A percentile compares a stretch with the other conserved stretches of the same genome.
Evolutionary conservation across 2,797 vertebrate genomes (phyloP).

Genomic region (Brachymystax lenok): DNA sequence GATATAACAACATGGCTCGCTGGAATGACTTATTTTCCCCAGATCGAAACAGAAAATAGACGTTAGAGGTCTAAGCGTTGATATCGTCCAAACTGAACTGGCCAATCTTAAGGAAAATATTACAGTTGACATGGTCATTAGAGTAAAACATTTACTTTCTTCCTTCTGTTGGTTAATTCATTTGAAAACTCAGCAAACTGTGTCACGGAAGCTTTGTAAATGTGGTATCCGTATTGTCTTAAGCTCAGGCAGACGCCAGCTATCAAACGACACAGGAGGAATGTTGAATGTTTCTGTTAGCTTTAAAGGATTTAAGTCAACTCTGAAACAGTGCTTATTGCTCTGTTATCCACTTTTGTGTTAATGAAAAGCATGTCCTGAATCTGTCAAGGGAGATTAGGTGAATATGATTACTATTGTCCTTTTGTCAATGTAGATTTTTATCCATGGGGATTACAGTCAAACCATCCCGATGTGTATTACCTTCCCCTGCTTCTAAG

Average conservation of each 20-base stretch:
- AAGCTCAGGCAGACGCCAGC: constrained; percentile 61
- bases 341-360: constrained; percentile 90
- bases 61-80: neutral
- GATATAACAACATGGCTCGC: neutral
- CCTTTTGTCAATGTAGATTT: constrained; percentile 88
- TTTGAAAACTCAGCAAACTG: constrained; percentile 51
- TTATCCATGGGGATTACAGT: constrained; percentile 76
- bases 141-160: constrained; percentile 46
- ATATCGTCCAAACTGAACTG: neutral
- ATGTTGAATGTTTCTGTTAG: constrained; percentile 79
- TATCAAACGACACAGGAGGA: constrained; percentile 57
- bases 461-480: constrained; percentile 64
- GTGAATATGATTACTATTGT: constrained; percentile 93
- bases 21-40: neutral
- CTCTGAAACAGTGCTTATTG: constrained; percentile 89
- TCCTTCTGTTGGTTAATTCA: constrained; percentile 44
- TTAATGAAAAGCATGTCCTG: constrained; percentile 96
- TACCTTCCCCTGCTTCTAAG: constrained; percentile 58
- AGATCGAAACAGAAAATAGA: neutral
- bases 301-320: constrained; percentile 89
- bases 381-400: constrained; percentile 94
- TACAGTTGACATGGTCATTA: constrained; percentile 36
- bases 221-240: constrained; percentile 63
- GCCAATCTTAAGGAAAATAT: constrained; percentile 9
- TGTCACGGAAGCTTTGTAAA: constrained; percentile 63